Base-by-base conservation (phyloP, 2,888 invertebrate genomes). In the Metellina segmentata region DNA sequence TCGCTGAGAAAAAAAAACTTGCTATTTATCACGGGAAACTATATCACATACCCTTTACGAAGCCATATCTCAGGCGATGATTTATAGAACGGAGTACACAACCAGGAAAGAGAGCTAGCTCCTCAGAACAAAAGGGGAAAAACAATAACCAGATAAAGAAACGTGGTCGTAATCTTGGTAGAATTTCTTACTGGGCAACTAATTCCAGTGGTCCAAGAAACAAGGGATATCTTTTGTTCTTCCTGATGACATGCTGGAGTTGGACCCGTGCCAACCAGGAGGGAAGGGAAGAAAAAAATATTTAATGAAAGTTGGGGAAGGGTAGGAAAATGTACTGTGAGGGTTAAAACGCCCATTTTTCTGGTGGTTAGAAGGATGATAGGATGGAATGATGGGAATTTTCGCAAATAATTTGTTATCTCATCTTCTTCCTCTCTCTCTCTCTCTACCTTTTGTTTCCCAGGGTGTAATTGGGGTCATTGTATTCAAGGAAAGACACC, bases 161-260 rank as follows among this genome's bases (percentile, higher is more conserved):
- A 81, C 72, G 51, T 20, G 78, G 79, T 72, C 87, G 72, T 87
- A 87, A 87, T 81, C 87, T 87, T 19, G 48, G 79, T 72, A 72
- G 87, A 87, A 87, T 87, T 87, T 87, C 87, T 87, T 87, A 81
- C 87, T 70, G 81, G 81, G 69, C 79, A 87, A 87, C 87, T 87
- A 87, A 87, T 87, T 87, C 81, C 87, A 61, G 53, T 78, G 81
- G 81, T 81, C 72, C 72, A 20, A 70, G 87, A 75, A 81, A 87
- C 87, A 81, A 81, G 81, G 79, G 87, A 87, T 87, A 72, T 81
- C 87, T 87, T 87, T 87, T 87, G 87, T 87, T 87, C 72, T 87
- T 87, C 52, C 72, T 79, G 87, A 87, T 81, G 87, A 87, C 87
- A 87, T 79, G 79, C 71, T 72, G 48, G 53, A 72, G 72, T 81